Conservation (phyloP, 2,113 vertebrate genomes). For the Columbina picui region DNA sequence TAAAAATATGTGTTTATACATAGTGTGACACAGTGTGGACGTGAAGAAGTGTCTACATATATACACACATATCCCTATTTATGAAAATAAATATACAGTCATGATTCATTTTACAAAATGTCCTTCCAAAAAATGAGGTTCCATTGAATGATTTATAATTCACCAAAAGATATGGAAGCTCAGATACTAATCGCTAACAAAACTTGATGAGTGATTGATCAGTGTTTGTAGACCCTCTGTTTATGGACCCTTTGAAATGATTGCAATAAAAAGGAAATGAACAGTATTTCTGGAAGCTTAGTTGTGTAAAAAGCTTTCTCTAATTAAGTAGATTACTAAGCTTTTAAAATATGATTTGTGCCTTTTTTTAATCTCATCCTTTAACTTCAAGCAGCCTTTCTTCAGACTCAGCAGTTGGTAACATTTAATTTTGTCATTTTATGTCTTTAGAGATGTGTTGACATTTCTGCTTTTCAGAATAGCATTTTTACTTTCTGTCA, state of each 20-base stretch:
- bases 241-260: neutral
- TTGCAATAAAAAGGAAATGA: neutral
- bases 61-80: accelerated
- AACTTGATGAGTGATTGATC: neutral
- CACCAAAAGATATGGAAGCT: neutral
- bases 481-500: slow-evolving; percentile 59
- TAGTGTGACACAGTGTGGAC: accelerated
- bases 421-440: slow-evolving; percentile 76
- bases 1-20: accelerated
- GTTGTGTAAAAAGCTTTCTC: neutral
- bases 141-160: neutral
- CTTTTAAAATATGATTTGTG: neutral
- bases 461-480: slow-evolving; percentile 73
- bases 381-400: slow-evolving; percentile 44
- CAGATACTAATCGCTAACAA: neutral
- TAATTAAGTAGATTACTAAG: neutral
- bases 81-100: neutral
- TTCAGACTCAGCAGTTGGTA: slow-evolving; percentile 69
- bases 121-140: neutral
- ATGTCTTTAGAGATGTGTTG: slow-evolving; percentile 74
- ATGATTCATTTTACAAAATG: neutral
- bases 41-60: neutral
- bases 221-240: accelerated
- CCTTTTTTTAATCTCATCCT: slow-evolving; percentile 4
- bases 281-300: neutral